phyloP scores from a whole-genome alignment of 2,797 vertebrate species.

The Enteromius fasciolatus region DNA sequence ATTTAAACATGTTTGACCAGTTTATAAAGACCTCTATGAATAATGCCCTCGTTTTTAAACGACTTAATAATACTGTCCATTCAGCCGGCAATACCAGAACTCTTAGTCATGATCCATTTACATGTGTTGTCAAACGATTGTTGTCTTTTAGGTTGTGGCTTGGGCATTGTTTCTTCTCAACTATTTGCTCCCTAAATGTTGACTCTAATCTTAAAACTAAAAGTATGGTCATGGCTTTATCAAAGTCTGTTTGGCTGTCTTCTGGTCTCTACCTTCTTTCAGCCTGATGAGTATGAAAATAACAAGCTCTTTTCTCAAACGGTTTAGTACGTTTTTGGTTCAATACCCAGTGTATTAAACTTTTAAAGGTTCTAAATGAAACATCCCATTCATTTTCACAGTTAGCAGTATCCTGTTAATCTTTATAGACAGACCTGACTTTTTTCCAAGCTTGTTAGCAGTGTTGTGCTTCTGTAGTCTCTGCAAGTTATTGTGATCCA shows the following conservation, averaged over 20 bases:
- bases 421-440: not conserved
- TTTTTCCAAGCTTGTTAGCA: no score
- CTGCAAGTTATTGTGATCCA: no score
- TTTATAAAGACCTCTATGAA: constrained; percentile 7
- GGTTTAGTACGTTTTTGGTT: not conserved
- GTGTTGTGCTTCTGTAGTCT: no score
- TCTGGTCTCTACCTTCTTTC: not conserved
- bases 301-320: not conserved
- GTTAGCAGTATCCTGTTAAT: not conserved
- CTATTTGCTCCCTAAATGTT: not conserved
- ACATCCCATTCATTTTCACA: not conserved
- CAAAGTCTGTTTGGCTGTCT: not conserved
- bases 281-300: not conserved
- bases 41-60: constrained; percentile 10
- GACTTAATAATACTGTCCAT: not conserved
- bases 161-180: not conserved
- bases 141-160: not conserved
- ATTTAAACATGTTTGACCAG: constrained; percentile 21
- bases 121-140: not conserved
- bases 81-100: not conserved
- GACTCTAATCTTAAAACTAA: not conserved
- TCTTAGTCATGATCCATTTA: constrained; percentile 10
- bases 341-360: not conserved
- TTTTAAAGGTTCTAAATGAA: not conserved
- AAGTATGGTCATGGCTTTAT: not conserved